A percentile compares a stretch with the other conserved stretches of the same genome.
Conservation (phyloP, 1,140 invertebrate genomes). For the Anoplolepis gracilipes region DNA sequence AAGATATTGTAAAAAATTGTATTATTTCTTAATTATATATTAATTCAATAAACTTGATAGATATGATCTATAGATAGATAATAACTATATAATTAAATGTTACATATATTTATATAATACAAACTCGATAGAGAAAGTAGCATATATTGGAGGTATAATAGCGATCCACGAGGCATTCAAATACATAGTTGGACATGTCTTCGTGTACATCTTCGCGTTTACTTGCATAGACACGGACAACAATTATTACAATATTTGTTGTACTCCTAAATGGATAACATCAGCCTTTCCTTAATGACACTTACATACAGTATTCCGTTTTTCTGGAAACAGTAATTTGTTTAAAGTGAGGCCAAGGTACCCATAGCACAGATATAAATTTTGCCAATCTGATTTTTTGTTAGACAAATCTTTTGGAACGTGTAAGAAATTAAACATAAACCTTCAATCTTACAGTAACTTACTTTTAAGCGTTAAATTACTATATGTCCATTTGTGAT, state of each 20-base stretch:
- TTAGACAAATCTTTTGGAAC: background rate
- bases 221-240: conserved; percentile 17
- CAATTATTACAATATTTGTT: conserved; percentile 47
- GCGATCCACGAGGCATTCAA: conserved; percentile 21
- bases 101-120: conserved; percentile 38
- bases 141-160: conserved; percentile 47
- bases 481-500: conserved; percentile 64
- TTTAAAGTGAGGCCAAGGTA: conserved; percentile 84
- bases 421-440: background rate
- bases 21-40: conserved; percentile 58
- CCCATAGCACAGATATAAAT: conserved; percentile 76
- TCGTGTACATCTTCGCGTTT: conserved; percentile 17
- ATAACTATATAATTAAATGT: conserved; percentile 41
- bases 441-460: conserved; percentile 14
- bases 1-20: conserved; percentile 13
- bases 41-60: conserved; percentile 44
- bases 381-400: conserved; percentile 25
- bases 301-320: conserved; percentile 44
- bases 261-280: conserved; percentile 80
- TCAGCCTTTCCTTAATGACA: conserved; percentile 83
- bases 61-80: conserved; percentile 38
- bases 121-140: conserved; percentile 3
- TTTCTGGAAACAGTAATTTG: conserved; percentile 41
- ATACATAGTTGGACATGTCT: background rate
- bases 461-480: conserved; percentile 45